Percentiles rank a stretch among this genome's conserved stretches.
Evolutionary conservation across 1,140 invertebrate species (phyloP).

Genomic region (Streblospio benedicti): DNA sequence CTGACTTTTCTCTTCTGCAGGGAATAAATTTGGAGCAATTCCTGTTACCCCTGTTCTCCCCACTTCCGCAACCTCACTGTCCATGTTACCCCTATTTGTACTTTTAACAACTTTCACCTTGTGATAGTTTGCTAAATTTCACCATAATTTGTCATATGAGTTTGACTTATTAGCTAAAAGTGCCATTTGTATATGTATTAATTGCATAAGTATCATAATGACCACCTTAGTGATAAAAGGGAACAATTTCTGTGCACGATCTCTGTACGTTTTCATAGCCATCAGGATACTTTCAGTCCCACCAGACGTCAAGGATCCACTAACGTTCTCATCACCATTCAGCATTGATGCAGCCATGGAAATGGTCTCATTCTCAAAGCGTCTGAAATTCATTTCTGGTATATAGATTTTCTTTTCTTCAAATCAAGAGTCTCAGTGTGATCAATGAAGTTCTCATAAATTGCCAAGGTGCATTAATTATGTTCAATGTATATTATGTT

Average conservation of each 20-base stretch:
- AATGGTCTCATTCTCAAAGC: conserved; percentile 82
- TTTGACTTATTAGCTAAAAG: too few relatives aligned
- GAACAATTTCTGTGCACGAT: conserved; percentile 28
- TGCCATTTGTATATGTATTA: too few relatives aligned
- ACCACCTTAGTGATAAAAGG: conserved; percentile 59
- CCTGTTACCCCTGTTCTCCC: too few relatives aligned
- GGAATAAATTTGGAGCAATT: too few relatives aligned
- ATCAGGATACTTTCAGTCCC: conserved; percentile 96
- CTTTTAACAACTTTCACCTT: too few relatives aligned
- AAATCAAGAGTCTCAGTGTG: not conserved
- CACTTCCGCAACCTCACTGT: too few relatives aligned
- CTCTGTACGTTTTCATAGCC: conserved; percentile 82
- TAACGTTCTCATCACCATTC: conserved; percentile 69
- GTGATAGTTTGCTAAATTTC: too few relatives aligned
- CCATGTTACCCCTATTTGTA: too few relatives aligned
- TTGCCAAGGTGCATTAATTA: not conserved
- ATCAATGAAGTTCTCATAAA: not conserved
- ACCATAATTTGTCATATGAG: too few relatives aligned
- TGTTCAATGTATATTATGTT: not conserved
- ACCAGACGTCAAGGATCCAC: conserved; percentile 90
- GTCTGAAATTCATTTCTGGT: conserved; percentile 19
- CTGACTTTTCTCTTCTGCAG: too few relatives aligned
- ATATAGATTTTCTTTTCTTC: not conserved
- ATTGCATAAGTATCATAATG: too few relatives aligned
- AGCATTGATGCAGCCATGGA: conserved; percentile 77